A percentile compares a stretch with the other conserved stretches of the same genome.
Conservation (phyloP, 2,888 invertebrate genomes). For the Mechanitis messenoides region DNA sequence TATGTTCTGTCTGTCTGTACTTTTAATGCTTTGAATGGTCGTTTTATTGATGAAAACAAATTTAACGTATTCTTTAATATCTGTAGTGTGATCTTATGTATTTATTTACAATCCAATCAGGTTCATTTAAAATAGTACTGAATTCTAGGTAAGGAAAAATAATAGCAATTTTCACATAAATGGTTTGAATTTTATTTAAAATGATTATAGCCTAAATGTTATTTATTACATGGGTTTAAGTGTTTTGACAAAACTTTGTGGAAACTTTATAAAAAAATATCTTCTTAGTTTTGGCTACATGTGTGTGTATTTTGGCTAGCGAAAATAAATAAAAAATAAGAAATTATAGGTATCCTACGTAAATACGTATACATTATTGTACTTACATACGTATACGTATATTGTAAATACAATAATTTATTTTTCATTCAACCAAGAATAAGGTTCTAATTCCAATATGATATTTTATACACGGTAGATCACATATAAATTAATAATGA, state of each 20-base stretch:
- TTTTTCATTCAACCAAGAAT: too few species aligned
- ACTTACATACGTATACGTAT: too few species aligned
- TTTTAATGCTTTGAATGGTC: too few species aligned
- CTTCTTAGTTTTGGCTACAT: neutral
- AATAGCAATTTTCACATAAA: constrained; percentile 23
- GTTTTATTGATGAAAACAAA: neutral
- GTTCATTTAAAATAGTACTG: constrained; percentile 13
- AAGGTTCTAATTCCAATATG: too few species aligned
- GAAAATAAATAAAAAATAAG: too few species aligned
- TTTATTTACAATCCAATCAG: constrained; percentile 13
- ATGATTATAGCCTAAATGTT: neutral
- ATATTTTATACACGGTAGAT: too few species aligned
- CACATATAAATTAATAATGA: too few species aligned
- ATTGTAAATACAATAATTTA: too few species aligned
- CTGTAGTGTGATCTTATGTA: constrained; percentile 3
- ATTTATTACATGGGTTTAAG: constrained; percentile 8
- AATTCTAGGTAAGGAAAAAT: constrained; percentile 10
- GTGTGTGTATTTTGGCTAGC: too few species aligned
- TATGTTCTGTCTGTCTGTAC: too few species aligned
- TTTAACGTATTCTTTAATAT: neutral
- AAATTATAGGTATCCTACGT: too few species aligned
- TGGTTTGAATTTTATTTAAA: constrained; percentile 24
- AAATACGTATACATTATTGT: too few species aligned
- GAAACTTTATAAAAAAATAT: neutral
- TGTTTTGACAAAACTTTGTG: constrained; percentile 6